Evolutionary conservation across 1,140 invertebrate genomes (phyloP).

Genomic region (Zaprionus tsacasi): DNA sequence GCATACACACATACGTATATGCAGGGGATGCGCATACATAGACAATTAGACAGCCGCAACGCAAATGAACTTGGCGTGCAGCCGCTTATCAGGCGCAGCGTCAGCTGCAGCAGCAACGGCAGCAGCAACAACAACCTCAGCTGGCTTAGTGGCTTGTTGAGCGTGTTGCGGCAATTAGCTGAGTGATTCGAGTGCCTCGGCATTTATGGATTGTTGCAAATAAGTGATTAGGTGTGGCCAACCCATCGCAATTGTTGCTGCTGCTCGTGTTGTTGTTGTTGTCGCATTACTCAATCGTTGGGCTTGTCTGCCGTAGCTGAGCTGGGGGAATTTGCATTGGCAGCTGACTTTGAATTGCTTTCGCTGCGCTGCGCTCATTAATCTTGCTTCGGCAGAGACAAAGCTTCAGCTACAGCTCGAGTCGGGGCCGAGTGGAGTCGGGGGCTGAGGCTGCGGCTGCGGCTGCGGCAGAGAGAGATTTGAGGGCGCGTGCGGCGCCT

Average conservation of each 20-base stretch:
- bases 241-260: background rate
- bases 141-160: conserved; percentile 55
- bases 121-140: conserved; percentile 23
- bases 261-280: conserved; percentile 4
- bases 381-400: conserved; percentile 58
- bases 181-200: conserved; percentile 63
- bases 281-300: background rate
- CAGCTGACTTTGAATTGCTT: conserved; percentile 52
- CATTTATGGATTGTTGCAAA: conserved; percentile 52
- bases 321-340: conserved; percentile 41
- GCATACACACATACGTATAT: background rate
- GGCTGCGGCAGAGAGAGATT: conserved; percentile 32
- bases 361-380: conserved; percentile 57
- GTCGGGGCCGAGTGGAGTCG: background rate
- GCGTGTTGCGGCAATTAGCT: conserved; percentile 69
- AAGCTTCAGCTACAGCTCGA: conserved; percentile 29
- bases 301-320: background rate
- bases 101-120: conserved; percentile 8
- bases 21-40: background rate
- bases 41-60: conserved; percentile 61
- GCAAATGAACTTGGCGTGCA: conserved; percentile 60
- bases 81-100: conserved; percentile 54
- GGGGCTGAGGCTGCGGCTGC: background rate
- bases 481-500: conserved; percentile 56
- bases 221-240: conserved; percentile 46